Conservation (phyloP, 2,888 invertebrate species). For the Philonicus albiceps region DNA sequence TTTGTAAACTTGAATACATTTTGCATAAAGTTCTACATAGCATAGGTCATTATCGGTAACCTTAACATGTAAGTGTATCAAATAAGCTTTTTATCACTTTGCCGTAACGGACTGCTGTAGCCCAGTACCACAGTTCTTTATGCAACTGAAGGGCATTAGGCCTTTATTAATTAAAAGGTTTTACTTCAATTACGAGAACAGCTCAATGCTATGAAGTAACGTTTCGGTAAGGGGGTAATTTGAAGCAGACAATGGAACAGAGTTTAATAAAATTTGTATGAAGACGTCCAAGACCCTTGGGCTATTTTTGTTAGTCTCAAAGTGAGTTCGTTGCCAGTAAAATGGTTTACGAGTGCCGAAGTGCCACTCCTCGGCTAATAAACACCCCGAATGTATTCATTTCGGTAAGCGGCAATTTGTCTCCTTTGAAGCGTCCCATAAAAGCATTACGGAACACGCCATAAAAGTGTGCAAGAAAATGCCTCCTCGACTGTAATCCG, state of each 20-base stretch:
- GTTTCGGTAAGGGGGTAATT: background rate
- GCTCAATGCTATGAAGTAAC: background rate
- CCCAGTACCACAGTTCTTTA: background rate
- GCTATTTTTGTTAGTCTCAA: background rate
- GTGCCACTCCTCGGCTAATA: conserved; percentile 13
- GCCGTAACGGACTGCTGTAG: background rate
- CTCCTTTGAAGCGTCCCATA: background rate
- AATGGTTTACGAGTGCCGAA: background rate
- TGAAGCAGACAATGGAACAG: background rate
- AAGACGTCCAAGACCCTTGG: background rate
- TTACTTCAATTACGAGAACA: background rate
- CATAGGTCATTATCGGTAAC: background rate
- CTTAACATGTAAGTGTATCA: background rate
- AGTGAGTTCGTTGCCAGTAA: background rate
- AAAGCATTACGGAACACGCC: conserved; percentile 14
- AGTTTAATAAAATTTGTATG: background rate
- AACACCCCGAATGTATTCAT: conserved; percentile 36
- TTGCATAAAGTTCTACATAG: background rate
- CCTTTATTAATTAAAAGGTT: background rate
- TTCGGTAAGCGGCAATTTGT: conserved; percentile 31
- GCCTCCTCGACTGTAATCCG: background rate
- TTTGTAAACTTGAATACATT: too few relatives aligned
- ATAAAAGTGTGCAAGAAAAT: conserved; percentile 17
- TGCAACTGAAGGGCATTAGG: background rate
- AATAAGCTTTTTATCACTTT: background rate